Evolutionary conservation across 53 echinoderm and acorn worm species (phyloP).

Genomic region (Pentamera pediparva): DNA sequence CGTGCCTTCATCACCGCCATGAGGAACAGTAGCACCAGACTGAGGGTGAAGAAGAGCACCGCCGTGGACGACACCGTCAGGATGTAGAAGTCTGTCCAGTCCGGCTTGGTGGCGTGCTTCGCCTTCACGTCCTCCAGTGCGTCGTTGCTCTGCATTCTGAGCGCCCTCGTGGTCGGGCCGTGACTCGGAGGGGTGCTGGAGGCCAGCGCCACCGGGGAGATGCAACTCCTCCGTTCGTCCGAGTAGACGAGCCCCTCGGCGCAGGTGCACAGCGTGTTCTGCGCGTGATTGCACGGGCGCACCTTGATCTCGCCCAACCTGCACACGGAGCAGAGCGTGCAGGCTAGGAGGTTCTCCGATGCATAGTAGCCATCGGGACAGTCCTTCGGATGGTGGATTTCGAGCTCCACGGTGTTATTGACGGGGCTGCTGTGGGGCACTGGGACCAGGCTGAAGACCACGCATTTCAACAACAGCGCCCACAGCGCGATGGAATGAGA

Average conservation of each 20-base stretch:
- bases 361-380: constrained; percentile 6
- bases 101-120: constrained; percentile 13
- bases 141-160: not conserved
- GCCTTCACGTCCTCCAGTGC: not conserved
- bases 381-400: not conserved
- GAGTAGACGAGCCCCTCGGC: not conserved
- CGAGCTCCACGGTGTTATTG: constrained; percentile 2
- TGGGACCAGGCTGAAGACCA: not conserved
- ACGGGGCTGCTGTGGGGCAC: not conserved
- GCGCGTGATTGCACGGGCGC: not conserved
- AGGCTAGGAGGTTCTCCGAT: too few species aligned
- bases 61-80: constrained; percentile 28
- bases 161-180: not conserved
- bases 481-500: too few species aligned
- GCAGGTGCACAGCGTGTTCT: not conserved
- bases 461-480: too few species aligned
- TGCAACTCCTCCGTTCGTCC: not conserved
- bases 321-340: constrained; percentile 6
- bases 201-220: not conserved
- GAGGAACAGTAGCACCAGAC: constrained; percentile 20
- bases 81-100: constrained; percentile 37
- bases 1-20: constrained; percentile 36
- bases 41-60: constrained; percentile 24
- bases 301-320: not conserved
- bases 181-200: too few species aligned